Evolutionary conservation across 1,140 invertebrate species (phyloP).

Genomic region (Venustaconcha ellipsiformis): DNA sequence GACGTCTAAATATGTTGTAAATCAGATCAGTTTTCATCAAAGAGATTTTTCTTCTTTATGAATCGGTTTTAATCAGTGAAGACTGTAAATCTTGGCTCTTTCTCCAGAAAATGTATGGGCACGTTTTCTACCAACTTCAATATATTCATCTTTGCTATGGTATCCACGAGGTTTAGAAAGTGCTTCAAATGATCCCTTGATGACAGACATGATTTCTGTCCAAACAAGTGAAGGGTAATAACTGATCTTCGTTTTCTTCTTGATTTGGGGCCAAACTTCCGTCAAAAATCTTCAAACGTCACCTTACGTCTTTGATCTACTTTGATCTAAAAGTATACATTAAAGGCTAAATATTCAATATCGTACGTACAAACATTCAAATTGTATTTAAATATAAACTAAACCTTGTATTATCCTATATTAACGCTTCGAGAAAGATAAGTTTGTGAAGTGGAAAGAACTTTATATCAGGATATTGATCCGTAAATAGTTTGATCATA

Average conservation of each 20-base stretch:
- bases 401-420: too few species aligned
- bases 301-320: constrained; percentile 32
- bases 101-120: constrained; percentile 52
- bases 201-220: constrained; percentile 49
- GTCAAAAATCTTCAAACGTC: constrained; percentile 43
- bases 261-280: constrained; percentile 40
- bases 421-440: too few species aligned
- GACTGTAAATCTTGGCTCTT: constrained; percentile 45
- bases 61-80: constrained; percentile 38
- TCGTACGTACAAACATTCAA: too few species aligned
- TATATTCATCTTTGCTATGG: constrained; percentile 43
- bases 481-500: too few species aligned
- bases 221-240: constrained; percentile 42
- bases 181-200: constrained; percentile 57
- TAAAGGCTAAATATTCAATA: too few species aligned
- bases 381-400: too few species aligned
- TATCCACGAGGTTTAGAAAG: constrained; percentile 37
- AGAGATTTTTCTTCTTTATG: constrained; percentile 33
- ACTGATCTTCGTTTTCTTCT: constrained; percentile 15
- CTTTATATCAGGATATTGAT: too few species aligned
- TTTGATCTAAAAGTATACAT: not conserved
- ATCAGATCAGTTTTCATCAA: constrained; percentile 57
- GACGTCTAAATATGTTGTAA: constrained; percentile 22
- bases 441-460: too few species aligned
- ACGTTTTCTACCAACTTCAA: constrained; percentile 50